Conservation (phyloP, 2,797 vertebrate species). For the Malacoraja senta region DNA sequence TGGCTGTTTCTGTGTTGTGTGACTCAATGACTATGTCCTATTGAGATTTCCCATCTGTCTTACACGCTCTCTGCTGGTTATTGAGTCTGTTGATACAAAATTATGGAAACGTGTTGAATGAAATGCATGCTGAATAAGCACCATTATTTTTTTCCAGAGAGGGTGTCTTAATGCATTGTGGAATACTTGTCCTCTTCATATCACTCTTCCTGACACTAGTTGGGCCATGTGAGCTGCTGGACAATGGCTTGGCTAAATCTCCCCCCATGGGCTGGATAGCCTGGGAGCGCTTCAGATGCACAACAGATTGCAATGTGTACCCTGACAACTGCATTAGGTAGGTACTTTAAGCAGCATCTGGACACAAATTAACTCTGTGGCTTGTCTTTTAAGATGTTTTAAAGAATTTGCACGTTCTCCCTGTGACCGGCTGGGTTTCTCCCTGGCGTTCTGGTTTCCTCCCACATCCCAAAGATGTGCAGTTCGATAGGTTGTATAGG, state of each 20-base stretch:
- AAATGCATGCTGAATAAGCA: neutral
- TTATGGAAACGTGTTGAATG: neutral
- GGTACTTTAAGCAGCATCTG: neutral
- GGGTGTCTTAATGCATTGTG: neutral
- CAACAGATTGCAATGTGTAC: constrained; percentile 43
- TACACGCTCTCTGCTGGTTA: neutral
- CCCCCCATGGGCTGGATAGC: constrained; percentile 44
- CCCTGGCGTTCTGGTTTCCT: too few species aligned
- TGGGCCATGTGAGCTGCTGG: neutral
- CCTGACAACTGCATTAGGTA: constrained; percentile 45
- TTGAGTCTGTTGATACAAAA: neutral
- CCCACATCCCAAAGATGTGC: too few species aligned
- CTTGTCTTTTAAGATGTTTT: neutral
- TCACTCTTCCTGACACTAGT: constrained; percentile 39
- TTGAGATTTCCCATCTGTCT: neutral
- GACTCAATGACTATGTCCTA: neutral
- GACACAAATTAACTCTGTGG: neutral
- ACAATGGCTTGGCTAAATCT: constrained; percentile 43
- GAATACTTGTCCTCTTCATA: constrained; percentile 11
- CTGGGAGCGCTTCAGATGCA: constrained; percentile 43
- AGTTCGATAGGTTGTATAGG: too few species aligned
- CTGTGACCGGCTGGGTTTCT: too few species aligned
- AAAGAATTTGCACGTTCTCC: too few species aligned
- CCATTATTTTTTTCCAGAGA: neutral
- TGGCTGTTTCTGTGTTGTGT: too few species aligned